Conservation (phyloP, 2,113 vertebrate species). For the Cromileptes altivelis region DNA sequence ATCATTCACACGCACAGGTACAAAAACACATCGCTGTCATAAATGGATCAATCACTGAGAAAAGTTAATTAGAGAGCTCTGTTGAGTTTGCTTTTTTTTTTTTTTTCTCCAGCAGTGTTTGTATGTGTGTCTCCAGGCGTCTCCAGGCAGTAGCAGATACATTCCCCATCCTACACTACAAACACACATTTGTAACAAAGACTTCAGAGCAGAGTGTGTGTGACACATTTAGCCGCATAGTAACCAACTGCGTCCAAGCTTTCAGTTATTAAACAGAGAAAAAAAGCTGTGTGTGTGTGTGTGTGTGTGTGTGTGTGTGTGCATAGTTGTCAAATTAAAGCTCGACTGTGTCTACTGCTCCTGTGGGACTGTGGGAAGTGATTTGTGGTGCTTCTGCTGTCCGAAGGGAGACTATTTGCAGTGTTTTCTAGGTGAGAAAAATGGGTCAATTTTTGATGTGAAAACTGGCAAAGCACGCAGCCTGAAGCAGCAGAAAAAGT, state of each 20-base stretch:
- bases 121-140: slow-evolving; percentile 48
- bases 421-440: slow-evolving; percentile 56
- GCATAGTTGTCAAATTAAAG: slow-evolving; percentile 49
- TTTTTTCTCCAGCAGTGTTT: slow-evolving; percentile 38
- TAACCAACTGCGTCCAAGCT: slow-evolving; percentile 33
- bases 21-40: slow-evolving; percentile 35
- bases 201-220: slow-evolving; percentile 20
- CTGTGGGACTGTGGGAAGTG: slow-evolving; percentile 43
- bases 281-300: slow-evolving; percentile 2
- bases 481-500: slow-evolving; percentile 2
- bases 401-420: slow-evolving; percentile 24
- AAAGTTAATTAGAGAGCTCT: slow-evolving; percentile 48
- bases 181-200: slow-evolving; percentile 54
- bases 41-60: slow-evolving; percentile 36
- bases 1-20: slow-evolving; percentile 8
- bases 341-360: slow-evolving; percentile 20
- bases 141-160: slow-evolving; percentile 54
- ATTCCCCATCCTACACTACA: slow-evolving; percentile 28
- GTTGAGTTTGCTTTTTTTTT: slow-evolving; percentile 47
- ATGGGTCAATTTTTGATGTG: slow-evolving; percentile 45
- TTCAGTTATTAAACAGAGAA: slow-evolving; percentile 44
- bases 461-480: background rate
- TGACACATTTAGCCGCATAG: slow-evolving; percentile 42
- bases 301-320: slow-evolving; percentile 23
- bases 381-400: slow-evolving; percentile 46